Conservation (phyloP, 2,797 vertebrate species). For the Helostoma temminkii region DNA sequence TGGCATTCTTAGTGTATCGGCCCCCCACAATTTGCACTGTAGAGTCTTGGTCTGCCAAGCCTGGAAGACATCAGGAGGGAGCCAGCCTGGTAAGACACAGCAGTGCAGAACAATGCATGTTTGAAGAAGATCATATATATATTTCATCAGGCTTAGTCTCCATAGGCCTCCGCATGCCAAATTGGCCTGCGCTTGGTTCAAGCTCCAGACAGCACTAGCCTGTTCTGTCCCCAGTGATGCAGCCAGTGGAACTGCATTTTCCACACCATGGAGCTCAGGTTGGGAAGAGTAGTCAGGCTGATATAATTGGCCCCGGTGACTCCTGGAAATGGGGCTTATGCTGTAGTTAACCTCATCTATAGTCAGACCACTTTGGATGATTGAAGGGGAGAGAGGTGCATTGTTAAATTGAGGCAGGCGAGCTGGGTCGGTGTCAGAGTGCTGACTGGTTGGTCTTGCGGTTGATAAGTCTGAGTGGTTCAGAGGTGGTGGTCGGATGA, state of each 20-base stretch:
- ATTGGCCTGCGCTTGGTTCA: constrained; percentile 78
- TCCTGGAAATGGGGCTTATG: constrained; percentile 80
- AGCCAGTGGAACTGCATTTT: constrained; percentile 85
- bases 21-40: constrained; percentile 42
- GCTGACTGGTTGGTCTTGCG: constrained; percentile 65
- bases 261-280: constrained; percentile 84
- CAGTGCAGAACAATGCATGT: constrained; percentile 84
- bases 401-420: constrained; percentile 73
- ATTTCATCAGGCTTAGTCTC: constrained; percentile 87
- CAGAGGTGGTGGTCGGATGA: constrained; percentile 71
- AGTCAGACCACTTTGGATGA: constrained; percentile 80
- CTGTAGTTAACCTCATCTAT: constrained; percentile 85
- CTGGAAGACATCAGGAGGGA: constrained; percentile 71
- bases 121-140: constrained; percentile 88
- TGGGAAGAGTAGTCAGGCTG: constrained; percentile 81
- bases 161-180: constrained; percentile 83
- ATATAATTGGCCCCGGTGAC: constrained; percentile 87
- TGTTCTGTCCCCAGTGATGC: constrained; percentile 84
- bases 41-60: constrained; percentile 73
- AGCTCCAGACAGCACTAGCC: constrained; percentile 80
- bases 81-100: constrained; percentile 81
- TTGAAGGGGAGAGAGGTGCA: constrained; percentile 76
- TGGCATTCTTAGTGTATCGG: constrained; percentile 45
- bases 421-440: constrained; percentile 70
- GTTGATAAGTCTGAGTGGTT: constrained; percentile 64